Percentiles rank a stretch among this genome's conserved stretches.
Evolutionary conservation across 1,140 invertebrate species (phyloP).

Genomic region (Propsilocerus akamusi): DNA sequence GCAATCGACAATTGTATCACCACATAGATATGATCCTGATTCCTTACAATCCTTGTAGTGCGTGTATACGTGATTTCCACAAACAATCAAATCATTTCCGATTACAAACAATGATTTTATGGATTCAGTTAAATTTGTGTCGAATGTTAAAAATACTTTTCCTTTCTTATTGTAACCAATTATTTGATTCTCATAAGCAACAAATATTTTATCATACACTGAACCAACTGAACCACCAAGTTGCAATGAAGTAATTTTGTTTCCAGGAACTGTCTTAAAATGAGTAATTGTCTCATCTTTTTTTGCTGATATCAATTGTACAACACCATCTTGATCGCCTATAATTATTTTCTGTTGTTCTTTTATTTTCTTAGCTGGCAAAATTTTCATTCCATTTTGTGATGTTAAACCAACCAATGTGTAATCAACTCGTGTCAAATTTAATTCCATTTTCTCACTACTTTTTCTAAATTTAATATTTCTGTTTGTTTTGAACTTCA

Average conservation of each 20-base stretch:
- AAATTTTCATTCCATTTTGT: constrained; percentile 35
- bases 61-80: constrained; percentile 65
- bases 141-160: constrained; percentile 78
- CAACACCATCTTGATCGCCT: constrained; percentile 62
- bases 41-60: constrained; percentile 73
- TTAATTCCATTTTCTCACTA: constrained; percentile 30
- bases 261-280: constrained; percentile 58
- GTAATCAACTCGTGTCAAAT: constrained; percentile 42
- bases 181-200: constrained; percentile 61
- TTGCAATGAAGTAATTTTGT: constrained; percentile 50
- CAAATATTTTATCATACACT: constrained; percentile 67
- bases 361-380: constrained; percentile 30
- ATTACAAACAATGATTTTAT: constrained; percentile 67
- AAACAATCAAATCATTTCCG: constrained; percentile 59
- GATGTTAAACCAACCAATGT: constrained; percentile 39
- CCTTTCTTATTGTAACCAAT: constrained; percentile 77
- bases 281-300: constrained; percentile 57
- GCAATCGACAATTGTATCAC: constrained; percentile 63
- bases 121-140: constrained; percentile 74
- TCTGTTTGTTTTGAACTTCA: constrained; percentile 4
- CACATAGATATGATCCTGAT: constrained; percentile 55
- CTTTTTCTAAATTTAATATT: constrained; percentile 6
- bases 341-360: constrained; percentile 44
- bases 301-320: constrained; percentile 64
- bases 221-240: constrained; percentile 48